Conservation (phyloP, 2,797 vertebrate species). For the Hirundo rustica region DNA sequence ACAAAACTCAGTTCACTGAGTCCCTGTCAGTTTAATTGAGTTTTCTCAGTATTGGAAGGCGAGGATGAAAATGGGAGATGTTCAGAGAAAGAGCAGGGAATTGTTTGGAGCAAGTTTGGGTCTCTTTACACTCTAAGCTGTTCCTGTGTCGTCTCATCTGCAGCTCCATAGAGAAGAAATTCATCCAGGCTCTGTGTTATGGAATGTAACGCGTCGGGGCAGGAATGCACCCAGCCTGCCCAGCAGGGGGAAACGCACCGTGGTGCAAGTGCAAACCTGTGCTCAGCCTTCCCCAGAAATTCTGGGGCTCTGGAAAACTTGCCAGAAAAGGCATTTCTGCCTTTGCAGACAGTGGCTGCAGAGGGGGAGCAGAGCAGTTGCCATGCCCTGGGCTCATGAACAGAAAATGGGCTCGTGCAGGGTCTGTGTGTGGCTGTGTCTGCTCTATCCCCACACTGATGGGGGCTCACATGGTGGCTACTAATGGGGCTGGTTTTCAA, state of each 20-base stretch:
- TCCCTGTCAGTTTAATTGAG: neutral
- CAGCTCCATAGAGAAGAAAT: neutral
- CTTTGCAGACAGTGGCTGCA: neutral
- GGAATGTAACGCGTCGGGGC: fast-evolving
- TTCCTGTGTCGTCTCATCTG: neutral
- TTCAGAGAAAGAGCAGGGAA: neutral
- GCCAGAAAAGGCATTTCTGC: neutral
- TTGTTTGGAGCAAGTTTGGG: neutral
- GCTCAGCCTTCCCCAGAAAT: neutral
- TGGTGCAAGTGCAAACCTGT: neutral
- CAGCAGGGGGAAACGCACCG: fast-evolving
- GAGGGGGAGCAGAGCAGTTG: neutral
- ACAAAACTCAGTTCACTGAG: neutral
- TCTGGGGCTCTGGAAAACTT: neutral
- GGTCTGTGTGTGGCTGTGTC: neutral
- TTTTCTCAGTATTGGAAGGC: neutral
- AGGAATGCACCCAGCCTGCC: neutral
- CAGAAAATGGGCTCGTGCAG: fast-evolving
- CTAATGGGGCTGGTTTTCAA: neutral
- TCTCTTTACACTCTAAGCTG: neutral
- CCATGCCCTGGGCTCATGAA: fast-evolving
- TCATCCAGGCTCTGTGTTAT: neutral
- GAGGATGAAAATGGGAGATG: neutral
- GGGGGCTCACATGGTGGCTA: neutral
- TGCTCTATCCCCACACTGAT: fast-evolving